Evolutionary conservation across 1,140 invertebrate genomes (phyloP).

Genomic region (Trichonephila clavata): DNA sequence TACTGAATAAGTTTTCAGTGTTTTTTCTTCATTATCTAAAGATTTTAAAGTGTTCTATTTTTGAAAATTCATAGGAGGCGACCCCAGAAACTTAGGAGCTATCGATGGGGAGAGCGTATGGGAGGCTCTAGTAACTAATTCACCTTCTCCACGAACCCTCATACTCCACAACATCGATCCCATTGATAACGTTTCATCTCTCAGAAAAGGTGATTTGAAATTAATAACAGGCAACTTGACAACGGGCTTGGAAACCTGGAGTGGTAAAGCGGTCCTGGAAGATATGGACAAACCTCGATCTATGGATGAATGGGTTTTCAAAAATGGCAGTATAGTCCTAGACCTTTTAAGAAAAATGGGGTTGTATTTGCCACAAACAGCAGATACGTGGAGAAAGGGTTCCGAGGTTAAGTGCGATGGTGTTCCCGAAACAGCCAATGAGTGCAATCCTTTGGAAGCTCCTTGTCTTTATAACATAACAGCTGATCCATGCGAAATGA

Average conservation of each 20-base stretch:
- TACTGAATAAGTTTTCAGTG: too few relatives aligned
- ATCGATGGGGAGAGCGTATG: slow-evolving; percentile 91
- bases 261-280: slow-evolving; percentile 82
- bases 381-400: neutral
- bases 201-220: slow-evolving; percentile 91
- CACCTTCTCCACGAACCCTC: slow-evolving; percentile 84
- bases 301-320: slow-evolving; percentile 23
- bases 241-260: neutral
- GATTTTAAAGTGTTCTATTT: too few relatives aligned
- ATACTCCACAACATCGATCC: slow-evolving; percentile 86
- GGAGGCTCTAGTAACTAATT: slow-evolving; percentile 85
- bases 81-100: slow-evolving; percentile 81
- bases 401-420: neutral
- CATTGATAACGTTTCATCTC: slow-evolving; percentile 79
- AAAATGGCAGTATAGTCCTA: neutral
- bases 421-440: neutral
- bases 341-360: neutral
- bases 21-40: too few relatives aligned
- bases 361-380: neutral
- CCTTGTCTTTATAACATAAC: slow-evolving; percentile 80
- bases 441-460: neutral
- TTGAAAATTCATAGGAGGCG: slow-evolving; percentile 79
- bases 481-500: slow-evolving; percentile 81
- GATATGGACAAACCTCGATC: neutral
- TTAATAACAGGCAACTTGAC: slow-evolving; percentile 83